Evolutionary conservation across 2,888 invertebrate species (phyloP).

Genomic region (Nineta flava): DNA sequence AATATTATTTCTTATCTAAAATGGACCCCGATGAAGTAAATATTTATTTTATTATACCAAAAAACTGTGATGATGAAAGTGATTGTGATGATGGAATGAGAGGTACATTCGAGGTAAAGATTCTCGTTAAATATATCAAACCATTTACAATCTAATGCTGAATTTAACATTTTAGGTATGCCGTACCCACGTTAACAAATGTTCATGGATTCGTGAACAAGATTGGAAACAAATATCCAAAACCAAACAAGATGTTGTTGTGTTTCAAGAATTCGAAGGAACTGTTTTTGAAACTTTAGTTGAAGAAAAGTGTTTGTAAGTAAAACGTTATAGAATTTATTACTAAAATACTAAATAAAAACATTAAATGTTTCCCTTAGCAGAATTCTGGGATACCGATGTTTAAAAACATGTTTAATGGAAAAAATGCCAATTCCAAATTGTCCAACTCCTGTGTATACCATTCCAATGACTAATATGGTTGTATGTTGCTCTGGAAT

Average conservation of each 20-base stretch:
- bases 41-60: constrained; percentile 35
- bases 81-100: constrained; percentile 43
- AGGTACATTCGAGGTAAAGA: constrained; percentile 39
- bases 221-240: constrained; percentile 37
- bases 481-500: constrained; percentile 50
- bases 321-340: constrained; percentile 16
- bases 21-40: constrained; percentile 11
- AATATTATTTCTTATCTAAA: not conserved
- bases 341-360: not conserved
- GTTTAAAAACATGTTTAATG: constrained; percentile 55
- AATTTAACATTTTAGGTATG: constrained; percentile 31
- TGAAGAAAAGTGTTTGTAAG: constrained; percentile 52
- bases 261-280: constrained; percentile 65
- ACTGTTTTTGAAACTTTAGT: constrained; percentile 47
- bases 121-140: constrained; percentile 7
- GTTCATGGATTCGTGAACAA: constrained; percentile 46
- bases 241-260: constrained; percentile 55
- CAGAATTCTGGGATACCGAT: constrained; percentile 72
- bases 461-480: constrained; percentile 62
- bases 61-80: constrained; percentile 29
- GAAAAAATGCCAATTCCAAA: constrained; percentile 59
- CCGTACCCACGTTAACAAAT: constrained; percentile 39
- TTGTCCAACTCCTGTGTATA: constrained; percentile 59
- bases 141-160: constrained; percentile 1
- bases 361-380: constrained; percentile 18